Evolutionary conservation across 2,113 vertebrate genomes (phyloP), one percentile per base, ranked within the genome.

Genomic region (Labeo catla): DNA sequence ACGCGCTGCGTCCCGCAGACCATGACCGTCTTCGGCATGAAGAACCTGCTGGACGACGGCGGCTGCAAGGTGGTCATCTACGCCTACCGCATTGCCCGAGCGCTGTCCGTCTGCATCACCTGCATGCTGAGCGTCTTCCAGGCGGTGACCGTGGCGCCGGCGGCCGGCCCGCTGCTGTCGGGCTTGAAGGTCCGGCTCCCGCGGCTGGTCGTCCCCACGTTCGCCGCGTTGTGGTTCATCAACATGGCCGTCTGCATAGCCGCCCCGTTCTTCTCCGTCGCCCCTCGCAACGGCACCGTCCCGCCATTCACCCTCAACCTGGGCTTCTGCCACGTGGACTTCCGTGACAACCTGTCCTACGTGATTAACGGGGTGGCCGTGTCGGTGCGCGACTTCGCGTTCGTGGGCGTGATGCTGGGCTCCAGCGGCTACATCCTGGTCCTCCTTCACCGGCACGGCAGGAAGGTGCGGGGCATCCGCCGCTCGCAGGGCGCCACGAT

Each of bases 41-140:
- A 7, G 16, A 49, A 92, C 52, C 90, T 95, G 34, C 93, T 96
- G 59, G 87, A 93, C n/a, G 95, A 95, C 66, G 43, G 91, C 0
- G 92, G 93, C 79, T 96, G 95, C 83, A 96, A 96, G 79, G 92
- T 91, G 86, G 94, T 96, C n/a, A 95, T 96, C 85, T 96, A 91
- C 65, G 36, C 89, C 61, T 96, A 96, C 86, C 92, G 95, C 52
- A 88, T 95, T 3, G 3, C 89, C 66, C 93, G 95, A 2, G 94
- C 95, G 8, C 87, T 96, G 84, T 96, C 95, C 0, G 93, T 96
- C 28, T 96, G 93, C 89, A 82, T 95, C 76, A 96, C 95, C 43
- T 94, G 95, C 89, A 94, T 95, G 94, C 92, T 96, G 73, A 96
- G 94, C 8, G 93, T 95, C 81, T 94, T 95, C 83, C 95, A 96